A percentile compares a stretch with the other conserved stretches of the same genome.
Conservation (phyloP, 2,113 vertebrate genomes). For the Rousettus leschenaultii region DNA sequence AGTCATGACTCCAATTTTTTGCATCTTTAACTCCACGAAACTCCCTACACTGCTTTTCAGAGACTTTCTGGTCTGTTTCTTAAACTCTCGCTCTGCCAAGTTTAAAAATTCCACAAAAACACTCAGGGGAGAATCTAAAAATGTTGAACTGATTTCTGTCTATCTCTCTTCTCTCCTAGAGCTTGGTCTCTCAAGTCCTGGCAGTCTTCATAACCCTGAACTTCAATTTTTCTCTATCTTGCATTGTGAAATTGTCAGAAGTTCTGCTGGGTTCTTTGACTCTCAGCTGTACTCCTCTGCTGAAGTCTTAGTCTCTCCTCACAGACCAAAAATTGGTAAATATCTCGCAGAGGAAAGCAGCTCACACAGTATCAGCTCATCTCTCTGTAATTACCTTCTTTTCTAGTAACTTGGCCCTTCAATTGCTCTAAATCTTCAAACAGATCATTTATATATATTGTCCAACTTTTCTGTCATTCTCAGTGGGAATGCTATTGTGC, state of each 20-base stretch:
- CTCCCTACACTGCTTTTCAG: neutral
- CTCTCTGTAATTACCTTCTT: neutral
- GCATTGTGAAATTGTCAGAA: neutral
- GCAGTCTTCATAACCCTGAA: neutral
- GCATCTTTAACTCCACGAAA: neutral
- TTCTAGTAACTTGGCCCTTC: slow-evolving; percentile 2
- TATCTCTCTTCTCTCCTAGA: neutral
- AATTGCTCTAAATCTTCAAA: slow-evolving; percentile 10
- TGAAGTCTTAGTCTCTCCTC: neutral
- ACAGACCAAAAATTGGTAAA: neutral
- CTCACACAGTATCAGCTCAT: slow-evolving; percentile 22
- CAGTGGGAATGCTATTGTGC: neutral
- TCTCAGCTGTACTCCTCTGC: neutral
- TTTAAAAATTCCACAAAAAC: neutral
- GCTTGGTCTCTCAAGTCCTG: neutral
- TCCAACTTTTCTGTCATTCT: slow-evolving; percentile 41
- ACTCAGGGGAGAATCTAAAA: neutral
- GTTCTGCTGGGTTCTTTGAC: neutral
- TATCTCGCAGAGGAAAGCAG: neutral
- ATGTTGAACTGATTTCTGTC: neutral
- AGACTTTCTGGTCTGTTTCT: neutral
- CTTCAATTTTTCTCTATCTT: neutral
- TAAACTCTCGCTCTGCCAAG: neutral
- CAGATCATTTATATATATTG: slow-evolving; percentile 38
- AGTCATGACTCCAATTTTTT: neutral